These are phyloP conservation scores for Papilio dardanus DNA, from an alignment of 1,140 invertebrate genomes.

Conservation along the genomic window DNA sequence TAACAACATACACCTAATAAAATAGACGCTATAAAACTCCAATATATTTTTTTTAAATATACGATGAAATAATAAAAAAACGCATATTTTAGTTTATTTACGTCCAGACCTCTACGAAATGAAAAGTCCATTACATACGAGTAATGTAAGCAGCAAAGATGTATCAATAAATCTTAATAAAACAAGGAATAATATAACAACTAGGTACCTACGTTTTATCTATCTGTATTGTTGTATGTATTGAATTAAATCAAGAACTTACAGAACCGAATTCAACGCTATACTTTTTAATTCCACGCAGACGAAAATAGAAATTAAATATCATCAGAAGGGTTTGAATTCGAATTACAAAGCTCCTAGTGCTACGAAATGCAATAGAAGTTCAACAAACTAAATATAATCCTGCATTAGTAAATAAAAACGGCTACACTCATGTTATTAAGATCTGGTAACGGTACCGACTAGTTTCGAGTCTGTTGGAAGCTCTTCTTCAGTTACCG, in stretches of 20 bases:
- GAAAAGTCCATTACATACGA: neutral
- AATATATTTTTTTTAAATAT: neutral
- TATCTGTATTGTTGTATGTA: neutral
- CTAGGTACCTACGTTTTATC: neutral
- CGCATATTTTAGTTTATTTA: constrained; percentile 44
- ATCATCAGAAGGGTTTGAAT: too few relatives aligned
- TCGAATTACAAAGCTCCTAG: too few relatives aligned
- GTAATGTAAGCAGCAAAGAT: neutral
- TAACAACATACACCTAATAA: neutral
- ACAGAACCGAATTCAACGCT: too few relatives aligned
- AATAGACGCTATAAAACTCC: neutral
- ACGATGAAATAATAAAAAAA: neutral
- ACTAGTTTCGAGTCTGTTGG: too few relatives aligned
- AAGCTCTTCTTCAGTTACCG: too few relatives aligned
- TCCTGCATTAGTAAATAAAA: too few relatives aligned
- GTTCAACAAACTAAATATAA: too few relatives aligned
- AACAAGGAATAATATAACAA: neutral
- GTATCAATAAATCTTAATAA: neutral
- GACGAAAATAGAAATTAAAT: neutral
- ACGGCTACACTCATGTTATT: too few relatives aligned
- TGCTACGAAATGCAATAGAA: too few relatives aligned
- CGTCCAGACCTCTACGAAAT: constrained; percentile 36
- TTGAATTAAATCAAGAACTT: neutral
- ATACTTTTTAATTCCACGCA: too few relatives aligned
- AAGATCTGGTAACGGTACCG: too few relatives aligned